Evolutionary conservation across 2,113 vertebrate species (phyloP), one percentile per base, ranked within the genome.

Genomic region (Mesocricetus auratus): DNA sequence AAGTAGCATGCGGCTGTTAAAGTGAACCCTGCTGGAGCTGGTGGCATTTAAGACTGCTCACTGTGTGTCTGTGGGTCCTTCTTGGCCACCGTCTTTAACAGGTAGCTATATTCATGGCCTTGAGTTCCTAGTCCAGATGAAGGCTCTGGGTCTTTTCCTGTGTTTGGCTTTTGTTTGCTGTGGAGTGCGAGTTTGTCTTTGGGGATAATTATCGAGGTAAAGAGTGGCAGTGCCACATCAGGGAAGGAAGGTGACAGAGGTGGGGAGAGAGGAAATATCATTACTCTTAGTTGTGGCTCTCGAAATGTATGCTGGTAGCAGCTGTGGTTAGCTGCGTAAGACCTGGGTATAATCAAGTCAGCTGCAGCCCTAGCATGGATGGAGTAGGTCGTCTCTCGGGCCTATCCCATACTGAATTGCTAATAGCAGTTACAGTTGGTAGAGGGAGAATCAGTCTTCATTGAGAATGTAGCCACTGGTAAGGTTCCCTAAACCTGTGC

Each of bases 221-320:
- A 42, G 45, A 68, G 39, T 31, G 39, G 62, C 45, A 11, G 4
- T 11, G 17, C 12, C 31, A 1, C 42, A 16, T 16, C 50, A 47
- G 16, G 31, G 12, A 16, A 0, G 1, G 21, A 60, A 60, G 31
- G 60, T n/a, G 0, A 3, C 16, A 33, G 36, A 3, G 31, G 19
- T 21, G 21, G 21, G 19, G 50, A 69, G 6, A n/a, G 39, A 36
- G 33, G 24, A 7, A 31, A 19, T 36, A 56, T 21, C 0, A 17
- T 66, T 10, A 50, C n/a, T 91, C 13, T 7, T 15, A 10, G 12
- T 4, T 64, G 62, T 69, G 39, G 24, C 2, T 86, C 64, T 89
- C 56, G 26, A 10, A 9, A 26, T 26, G 56, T 42, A 4, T 62
- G 56, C n/a, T 29, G 56, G 56, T 62, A 39, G 22, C 36, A 83